These are phyloP conservation scores for Acanthosoma haemorrhoidale DNA, from an alignment of 2,888 invertebrate genomes.

Conservation along the genomic window DNA sequence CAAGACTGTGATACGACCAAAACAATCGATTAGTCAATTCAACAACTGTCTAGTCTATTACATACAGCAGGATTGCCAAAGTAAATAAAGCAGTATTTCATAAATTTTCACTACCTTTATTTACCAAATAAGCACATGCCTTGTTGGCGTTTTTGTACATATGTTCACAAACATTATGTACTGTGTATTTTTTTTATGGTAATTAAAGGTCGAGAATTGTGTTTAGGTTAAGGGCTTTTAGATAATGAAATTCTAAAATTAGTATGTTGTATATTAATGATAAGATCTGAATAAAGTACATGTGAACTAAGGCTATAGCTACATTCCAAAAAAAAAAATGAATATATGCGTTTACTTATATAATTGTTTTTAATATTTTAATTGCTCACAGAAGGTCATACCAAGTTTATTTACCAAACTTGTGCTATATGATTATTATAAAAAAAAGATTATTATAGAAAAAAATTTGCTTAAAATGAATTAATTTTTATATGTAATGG, in stretches of 20 bases:
- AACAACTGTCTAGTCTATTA: conserved; percentile 36
- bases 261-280: not conserved
- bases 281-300: not conserved
- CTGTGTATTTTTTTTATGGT: conserved; percentile 1
- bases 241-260: not conserved
- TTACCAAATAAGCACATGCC: conserved; percentile 8
- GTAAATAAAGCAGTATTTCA: conserved; percentile 17
- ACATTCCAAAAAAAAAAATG: not conserved
- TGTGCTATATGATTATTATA: not conserved
- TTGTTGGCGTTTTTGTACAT: not conserved
- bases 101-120: not conserved
- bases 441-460: not conserved
- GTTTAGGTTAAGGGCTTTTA: conserved; percentile 2
- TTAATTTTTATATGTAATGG: not conserved
- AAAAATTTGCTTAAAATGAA: not conserved
- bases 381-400: not conserved
- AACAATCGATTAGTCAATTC: conserved; percentile 37
- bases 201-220: conserved; percentile 12
- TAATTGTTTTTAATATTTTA: not conserved
- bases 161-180: not conserved
- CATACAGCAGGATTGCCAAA: conserved; percentile 27
- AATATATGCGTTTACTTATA: not conserved
- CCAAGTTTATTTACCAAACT: not conserved
- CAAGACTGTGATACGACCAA: conserved; percentile 42
- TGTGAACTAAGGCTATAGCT: not conserved